Base-by-base conservation (phyloP, 2,113 vertebrate genomes). In the Romanogobio albipinnatus region DNA sequence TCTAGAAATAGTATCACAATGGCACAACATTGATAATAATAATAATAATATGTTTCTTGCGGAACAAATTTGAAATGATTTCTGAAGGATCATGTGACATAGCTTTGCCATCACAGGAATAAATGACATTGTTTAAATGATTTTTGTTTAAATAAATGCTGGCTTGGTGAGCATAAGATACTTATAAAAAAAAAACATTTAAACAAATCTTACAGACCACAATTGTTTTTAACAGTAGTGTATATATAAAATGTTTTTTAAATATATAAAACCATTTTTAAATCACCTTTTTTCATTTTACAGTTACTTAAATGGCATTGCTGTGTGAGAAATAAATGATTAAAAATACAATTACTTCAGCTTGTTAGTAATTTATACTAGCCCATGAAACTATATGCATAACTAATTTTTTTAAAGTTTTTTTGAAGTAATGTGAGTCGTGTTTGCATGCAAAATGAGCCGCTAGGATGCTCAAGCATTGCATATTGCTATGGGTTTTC, bases 361-460 rank as follows among this genome's bases (percentile, higher is more conserved):
- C 2, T 19, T 24, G 13, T 73, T 3, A 14, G 19, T 24, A n/a
- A 73, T 73, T 73, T 73, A 73, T 22, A 13, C 1, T 8, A 76
- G 75, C 4, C 24, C 19, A 56, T 76, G 7, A 36, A 76, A 22
- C 75, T 19, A 26, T 49, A 76, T 76, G 49, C 26, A 76, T 45
- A 73, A 45, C 39, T 45, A n/a, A 4, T 24, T 45, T 73, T 39
- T 2, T 39, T 39, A 3, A n/a, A n/a, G n/a, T 36, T 36, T 68
- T 36, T 73, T n/a, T 73, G 1, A 45, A 43, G 33, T 24, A 73
- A 73, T 14, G 70, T 45, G 22, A 73, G 70, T 47, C 17, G 17
- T 39, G 3, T 70, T 39, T 43, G 70, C 22, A 73, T 73, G 70
- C 43, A 47, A 73, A 73, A 47, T 73, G 22, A 73, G 39, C 70